Conservation (phyloP, 2,888 invertebrate species). For the Lacanobia oleracea region DNA sequence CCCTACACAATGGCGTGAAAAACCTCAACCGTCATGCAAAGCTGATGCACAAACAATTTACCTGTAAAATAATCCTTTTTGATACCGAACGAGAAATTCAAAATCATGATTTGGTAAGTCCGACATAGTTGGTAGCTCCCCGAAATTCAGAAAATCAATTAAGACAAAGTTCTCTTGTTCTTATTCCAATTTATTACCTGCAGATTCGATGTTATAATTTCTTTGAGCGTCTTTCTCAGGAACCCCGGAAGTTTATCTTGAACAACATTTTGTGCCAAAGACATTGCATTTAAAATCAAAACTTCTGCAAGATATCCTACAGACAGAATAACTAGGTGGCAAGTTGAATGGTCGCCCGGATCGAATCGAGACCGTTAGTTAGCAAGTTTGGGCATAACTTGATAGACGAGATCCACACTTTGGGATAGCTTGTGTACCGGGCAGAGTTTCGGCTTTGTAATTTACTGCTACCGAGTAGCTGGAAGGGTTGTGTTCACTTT, state of each 20-base stretch:
- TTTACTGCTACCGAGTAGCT: conserved; percentile 27
- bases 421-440: conserved; percentile 39
- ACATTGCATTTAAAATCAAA: conserved; percentile 7
- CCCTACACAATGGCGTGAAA: no score
- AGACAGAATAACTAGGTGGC: conserved; percentile 38
- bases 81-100: no score
- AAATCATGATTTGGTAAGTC: no score
- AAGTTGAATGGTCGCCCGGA: conserved; percentile 58
- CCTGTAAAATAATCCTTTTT: no score
- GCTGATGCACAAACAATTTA: no score
- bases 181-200: background rate
- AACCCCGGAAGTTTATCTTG: background rate
- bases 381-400: conserved; percentile 61
- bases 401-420: conserved; percentile 55
- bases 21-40: no score
- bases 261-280: background rate
- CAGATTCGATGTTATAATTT: background rate
- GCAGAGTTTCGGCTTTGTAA: conserved; percentile 48
- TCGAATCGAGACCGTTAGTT: conserved; percentile 57
- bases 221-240: background rate
- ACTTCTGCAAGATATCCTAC: conserved; percentile 23
- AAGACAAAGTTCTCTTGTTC: background rate
- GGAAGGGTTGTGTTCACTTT: conserved; percentile 39
- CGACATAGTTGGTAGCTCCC: no score
- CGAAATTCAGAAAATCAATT: no score